phyloP scores from a whole-genome alignment of 2,113 vertebrate species.

The Lipophrys pholis region DNA sequence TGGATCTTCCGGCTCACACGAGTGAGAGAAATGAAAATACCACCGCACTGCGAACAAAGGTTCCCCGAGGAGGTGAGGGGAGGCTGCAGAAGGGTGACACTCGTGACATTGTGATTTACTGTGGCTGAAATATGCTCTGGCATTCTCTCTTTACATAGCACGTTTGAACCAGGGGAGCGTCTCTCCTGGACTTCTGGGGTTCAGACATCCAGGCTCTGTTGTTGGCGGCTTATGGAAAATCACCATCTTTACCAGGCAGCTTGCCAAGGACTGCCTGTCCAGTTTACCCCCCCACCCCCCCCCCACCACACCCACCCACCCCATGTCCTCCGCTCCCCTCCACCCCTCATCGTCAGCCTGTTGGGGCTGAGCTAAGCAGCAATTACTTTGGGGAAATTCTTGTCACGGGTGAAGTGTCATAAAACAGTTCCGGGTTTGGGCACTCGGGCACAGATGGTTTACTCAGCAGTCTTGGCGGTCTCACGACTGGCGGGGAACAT shows the following conservation, averaged over 20 bases:
- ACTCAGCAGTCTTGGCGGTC: constrained; percentile 59
- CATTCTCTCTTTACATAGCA: constrained; percentile 40
- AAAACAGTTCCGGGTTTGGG: constrained; percentile 61
- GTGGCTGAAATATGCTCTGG: constrained; percentile 42
- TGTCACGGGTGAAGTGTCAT: constrained; percentile 70
- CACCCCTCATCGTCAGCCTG: constrained; percentile 22
- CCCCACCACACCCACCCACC: not conserved
- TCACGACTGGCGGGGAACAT: constrained; percentile 46
- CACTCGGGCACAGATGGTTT: constrained; percentile 44
- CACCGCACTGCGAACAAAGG: constrained; percentile 53
- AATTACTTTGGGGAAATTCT: constrained; percentile 78
- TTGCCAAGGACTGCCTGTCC: constrained; percentile 53
- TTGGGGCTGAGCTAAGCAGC: constrained; percentile 65
- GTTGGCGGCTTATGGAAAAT: constrained; percentile 78
- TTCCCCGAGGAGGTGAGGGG: constrained; percentile 44
- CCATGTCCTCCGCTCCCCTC: constrained; percentile 1
- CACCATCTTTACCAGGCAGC: constrained; percentile 72
- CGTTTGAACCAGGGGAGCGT: constrained; percentile 56
- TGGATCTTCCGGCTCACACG: constrained; percentile 24
- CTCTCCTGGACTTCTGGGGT: constrained; percentile 56
- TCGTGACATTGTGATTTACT: constrained; percentile 67
- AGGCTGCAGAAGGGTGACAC: constrained; percentile 29
- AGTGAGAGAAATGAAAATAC: constrained; percentile 50
- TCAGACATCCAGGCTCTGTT: constrained; percentile 72
- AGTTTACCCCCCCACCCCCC: not conserved